Conservation (phyloP, 2,797 vertebrate species). For the Mormyrops boulengeri region DNA sequence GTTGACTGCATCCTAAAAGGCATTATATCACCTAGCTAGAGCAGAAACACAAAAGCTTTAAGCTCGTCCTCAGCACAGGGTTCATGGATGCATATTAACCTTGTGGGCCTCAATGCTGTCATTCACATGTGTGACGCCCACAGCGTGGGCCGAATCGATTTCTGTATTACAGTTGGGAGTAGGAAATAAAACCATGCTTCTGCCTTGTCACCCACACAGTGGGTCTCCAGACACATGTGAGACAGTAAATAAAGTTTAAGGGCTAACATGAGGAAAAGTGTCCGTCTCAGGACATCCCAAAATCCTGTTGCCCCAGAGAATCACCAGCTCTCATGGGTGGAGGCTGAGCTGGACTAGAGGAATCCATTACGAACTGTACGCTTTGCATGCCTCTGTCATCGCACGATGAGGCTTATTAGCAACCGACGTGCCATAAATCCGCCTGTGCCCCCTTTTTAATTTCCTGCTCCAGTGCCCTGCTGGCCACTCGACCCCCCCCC, state of each 20-base stretch:
- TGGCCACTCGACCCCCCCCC: conserved; percentile 38
- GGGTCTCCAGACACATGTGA: not conserved
- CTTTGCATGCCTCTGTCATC: conserved; percentile 44
- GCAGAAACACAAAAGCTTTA: not conserved
- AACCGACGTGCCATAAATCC: conserved; percentile 53
- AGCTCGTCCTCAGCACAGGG: not conserved
- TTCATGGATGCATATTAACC: not conserved
- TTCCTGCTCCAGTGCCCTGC: conserved; percentile 58
- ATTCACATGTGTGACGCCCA: not conserved
- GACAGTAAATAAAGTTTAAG: not conserved
- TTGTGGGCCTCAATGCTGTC: not conserved
- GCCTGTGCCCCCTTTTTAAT: conserved; percentile 56
- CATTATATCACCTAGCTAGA: not conserved
- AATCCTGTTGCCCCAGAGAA: conserved; percentile 23
- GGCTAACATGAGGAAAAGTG: not conserved
- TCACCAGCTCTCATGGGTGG: conserved; percentile 26
- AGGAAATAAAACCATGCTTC: not conserved
- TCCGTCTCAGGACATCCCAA: not conserved
- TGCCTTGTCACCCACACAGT: not conserved
- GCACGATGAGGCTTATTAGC: conserved; percentile 66
- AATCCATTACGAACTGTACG: conserved; percentile 50
- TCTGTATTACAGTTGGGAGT: not conserved
- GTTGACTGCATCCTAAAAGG: not conserved
- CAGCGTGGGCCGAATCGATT: not conserved
- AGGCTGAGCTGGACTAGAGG: conserved; percentile 34